These are phyloP conservation scores for Acipenser transmontanus DNA, from an alignment of 2,797 vertebrate species.

Conservation along the genomic window DNA sequence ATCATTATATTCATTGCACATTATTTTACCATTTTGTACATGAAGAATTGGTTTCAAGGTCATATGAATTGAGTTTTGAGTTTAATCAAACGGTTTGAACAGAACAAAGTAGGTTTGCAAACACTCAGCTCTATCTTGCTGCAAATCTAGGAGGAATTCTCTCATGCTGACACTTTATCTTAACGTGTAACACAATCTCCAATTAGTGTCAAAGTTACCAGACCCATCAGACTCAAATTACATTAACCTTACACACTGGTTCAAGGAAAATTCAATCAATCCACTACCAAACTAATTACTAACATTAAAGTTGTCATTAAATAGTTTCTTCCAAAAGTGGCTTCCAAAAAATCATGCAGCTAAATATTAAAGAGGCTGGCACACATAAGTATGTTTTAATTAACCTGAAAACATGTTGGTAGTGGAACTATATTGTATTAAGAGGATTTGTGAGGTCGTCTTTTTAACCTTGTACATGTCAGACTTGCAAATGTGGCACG, in stretches of 20 bases:
- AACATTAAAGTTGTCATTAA: conserved; percentile 58
- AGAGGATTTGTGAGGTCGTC: conserved; percentile 27
- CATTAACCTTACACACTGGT: conserved; percentile 55
- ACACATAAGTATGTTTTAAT: conserved; percentile 24
- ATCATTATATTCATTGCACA: too few relatives aligned
- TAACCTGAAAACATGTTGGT: conserved; percentile 32
- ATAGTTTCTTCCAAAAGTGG: conserved; percentile 50
- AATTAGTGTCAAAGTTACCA: conserved; percentile 59
- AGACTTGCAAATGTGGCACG: conserved; percentile 48
- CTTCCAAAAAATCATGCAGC: conserved; percentile 42
- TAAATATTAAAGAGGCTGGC: conserved; percentile 40
- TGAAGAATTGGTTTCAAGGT: conserved; percentile 24
- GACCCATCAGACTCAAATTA: conserved; percentile 41
- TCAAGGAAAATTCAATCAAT: conserved; percentile 52
- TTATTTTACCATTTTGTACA: not conserved
- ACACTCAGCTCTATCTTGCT: conserved; percentile 33
- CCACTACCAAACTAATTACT: conserved; percentile 52
- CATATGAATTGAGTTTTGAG: conserved; percentile 35
- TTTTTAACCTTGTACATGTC: conserved; percentile 52
- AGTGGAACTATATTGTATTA: conserved; percentile 40
- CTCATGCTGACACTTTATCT: conserved; percentile 48
- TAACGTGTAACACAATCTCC: conserved; percentile 48
- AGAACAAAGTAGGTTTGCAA: conserved; percentile 35
- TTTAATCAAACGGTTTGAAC: conserved; percentile 38
- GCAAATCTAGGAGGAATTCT: conserved; percentile 35